Evolutionary conservation across 2,888 invertebrate species (phyloP), one percentile per base, ranked within the genome.

Genomic region (Phasia obesa): DNA sequence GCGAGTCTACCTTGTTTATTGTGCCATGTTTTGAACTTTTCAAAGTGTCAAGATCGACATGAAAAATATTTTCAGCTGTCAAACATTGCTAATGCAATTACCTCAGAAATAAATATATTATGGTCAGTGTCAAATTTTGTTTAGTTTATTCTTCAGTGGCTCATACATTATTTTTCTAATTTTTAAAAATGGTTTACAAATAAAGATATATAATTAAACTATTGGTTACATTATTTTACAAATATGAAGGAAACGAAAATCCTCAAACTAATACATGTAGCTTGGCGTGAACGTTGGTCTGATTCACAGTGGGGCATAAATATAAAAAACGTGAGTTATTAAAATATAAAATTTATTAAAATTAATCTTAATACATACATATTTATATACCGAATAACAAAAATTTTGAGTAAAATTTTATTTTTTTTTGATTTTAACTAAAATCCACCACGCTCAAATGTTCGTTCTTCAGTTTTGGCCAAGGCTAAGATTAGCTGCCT

Each of bases 251-350:
- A 91, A 75, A 89, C 87, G 74, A 90, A 92, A 86, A 96, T 96
- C 78, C 90, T 96, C 60, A 96, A 96, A 91, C 86, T 90, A 73
- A 88, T 91, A 67, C 87, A 91, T 35, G 89, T 90, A 90, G 98
- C 98, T 60, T 99, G 98, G 98, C 93, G 97, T 87, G 98, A 98
- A 92, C 93, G 98, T 81, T 98, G 98, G 98, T 95, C 96, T 1
- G 98, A 98, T 91, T 94, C 98, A 55, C 97, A 97, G 91, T 98
- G 98, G 98, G 98, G 98, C 47, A 97, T 98, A 86, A 97, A 98
- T 88, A 97, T 98, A 74, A 98, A 98, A 93, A 96, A 96, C n/a
- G 96, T 95, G 88, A 91, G 91, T 13, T 86, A 15, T 23, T 21
- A 64, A 47, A 69, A 53, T 31, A 75, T 53, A 55, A 25, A 53